Percentiles rank a stretch among this genome's conserved stretches.
Conservation (phyloP, 2,888 invertebrate species). For the Archips xylosteana region DNA sequence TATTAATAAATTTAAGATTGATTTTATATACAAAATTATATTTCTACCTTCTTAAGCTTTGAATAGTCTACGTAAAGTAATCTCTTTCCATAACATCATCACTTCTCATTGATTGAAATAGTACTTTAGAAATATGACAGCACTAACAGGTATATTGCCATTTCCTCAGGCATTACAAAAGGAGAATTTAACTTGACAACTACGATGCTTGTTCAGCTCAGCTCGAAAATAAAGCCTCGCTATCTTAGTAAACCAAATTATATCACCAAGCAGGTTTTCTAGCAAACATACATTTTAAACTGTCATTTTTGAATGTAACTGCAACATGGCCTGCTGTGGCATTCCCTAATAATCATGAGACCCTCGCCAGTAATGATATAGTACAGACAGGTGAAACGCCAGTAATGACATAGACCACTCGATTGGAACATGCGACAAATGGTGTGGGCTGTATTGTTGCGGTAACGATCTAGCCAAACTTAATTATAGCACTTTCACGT, state of each 20-base stretch:
- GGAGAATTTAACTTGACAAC: too few relatives aligned
- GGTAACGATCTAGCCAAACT: not conserved
- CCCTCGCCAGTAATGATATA: slow-evolving; percentile 36
- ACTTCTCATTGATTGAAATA: too few relatives aligned
- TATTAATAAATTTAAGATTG: not conserved
- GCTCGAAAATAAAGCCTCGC: too few relatives aligned
- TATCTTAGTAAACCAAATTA: too few relatives aligned
- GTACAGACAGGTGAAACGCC: slow-evolving; percentile 49
- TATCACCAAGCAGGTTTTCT: not conserved
- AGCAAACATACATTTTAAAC: slow-evolving; percentile 5
- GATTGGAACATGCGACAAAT: slow-evolving; percentile 27
- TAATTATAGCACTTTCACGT: slow-evolving; percentile 24
- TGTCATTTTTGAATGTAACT: not conserved
- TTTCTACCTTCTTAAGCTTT: too few relatives aligned
- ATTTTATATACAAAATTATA: too few relatives aligned
- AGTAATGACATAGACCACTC: slow-evolving; percentile 37
- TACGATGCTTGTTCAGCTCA: too few relatives aligned
- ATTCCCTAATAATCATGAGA: slow-evolving; percentile 42
- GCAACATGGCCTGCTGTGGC: not conserved
- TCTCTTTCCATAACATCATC: too few relatives aligned
- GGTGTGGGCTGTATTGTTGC: slow-evolving; percentile 17
- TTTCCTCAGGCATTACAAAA: too few relatives aligned
- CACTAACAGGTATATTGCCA: too few relatives aligned
- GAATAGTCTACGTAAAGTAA: too few relatives aligned
- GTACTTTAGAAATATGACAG: too few relatives aligned